Evolutionary conservation across 2,888 invertebrate species (phyloP).

Genomic region (Hedya salicella): DNA sequence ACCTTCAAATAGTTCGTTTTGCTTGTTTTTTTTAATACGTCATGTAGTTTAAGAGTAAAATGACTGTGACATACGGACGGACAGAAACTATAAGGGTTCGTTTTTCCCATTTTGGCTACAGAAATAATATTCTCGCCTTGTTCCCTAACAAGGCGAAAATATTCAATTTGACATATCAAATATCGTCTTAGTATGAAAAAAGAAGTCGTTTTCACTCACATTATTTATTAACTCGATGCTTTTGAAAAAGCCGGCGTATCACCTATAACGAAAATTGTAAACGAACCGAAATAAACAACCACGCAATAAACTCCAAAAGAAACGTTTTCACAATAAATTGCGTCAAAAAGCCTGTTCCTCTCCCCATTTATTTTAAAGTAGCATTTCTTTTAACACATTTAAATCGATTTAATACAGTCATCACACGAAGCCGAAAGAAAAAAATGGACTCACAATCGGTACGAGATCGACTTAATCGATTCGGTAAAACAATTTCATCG

Average conservation of each 20-base stretch:
- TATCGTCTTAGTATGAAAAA: background rate
- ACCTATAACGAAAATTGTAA: background rate
- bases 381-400: constrained; percentile 48
- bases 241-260: background rate
- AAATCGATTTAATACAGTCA: constrained; percentile 70
- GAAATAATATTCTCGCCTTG: too few species aligned
- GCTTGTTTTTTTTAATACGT: too few species aligned
- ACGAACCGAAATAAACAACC: constrained; percentile 1
- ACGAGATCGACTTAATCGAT: constrained; percentile 77
- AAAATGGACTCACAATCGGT: constrained; percentile 72
- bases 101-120: too few species aligned
- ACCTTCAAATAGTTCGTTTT: too few species aligned
- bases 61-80: too few species aligned
- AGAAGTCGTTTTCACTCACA: background rate
- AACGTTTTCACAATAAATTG: constrained; percentile 23
- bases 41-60: too few species aligned
- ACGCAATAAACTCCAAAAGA: constrained; percentile 2
- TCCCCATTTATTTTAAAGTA: constrained; percentile 33
- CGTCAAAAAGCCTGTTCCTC: constrained; percentile 36
- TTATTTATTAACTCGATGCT: background rate
- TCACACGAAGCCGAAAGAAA: constrained; percentile 67
- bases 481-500: constrained; percentile 79
- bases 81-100: too few species aligned
- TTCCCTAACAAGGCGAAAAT: too few species aligned
- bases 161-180: too few species aligned